Conservation (phyloP, 1,140 invertebrate species). For the Thalassaphorura encarpata region DNA sequence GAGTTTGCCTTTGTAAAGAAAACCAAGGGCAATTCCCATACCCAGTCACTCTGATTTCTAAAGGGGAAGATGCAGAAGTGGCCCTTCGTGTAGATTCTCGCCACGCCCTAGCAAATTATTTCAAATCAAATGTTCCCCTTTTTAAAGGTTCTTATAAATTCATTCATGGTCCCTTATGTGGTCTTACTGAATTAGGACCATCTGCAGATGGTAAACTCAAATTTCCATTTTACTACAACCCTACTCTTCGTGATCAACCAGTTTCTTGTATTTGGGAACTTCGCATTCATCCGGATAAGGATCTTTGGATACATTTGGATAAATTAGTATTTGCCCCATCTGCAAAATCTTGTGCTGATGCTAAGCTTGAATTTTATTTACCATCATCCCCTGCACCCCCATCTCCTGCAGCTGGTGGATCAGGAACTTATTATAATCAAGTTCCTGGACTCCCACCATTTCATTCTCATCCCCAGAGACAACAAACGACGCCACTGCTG, state of each 20-base stretch:
- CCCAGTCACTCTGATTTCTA: constrained; percentile 51
- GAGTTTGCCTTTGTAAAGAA: constrained; percentile 35
- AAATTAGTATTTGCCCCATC: constrained; percentile 61
- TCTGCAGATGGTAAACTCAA: constrained; percentile 69
- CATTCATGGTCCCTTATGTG: constrained; percentile 74
- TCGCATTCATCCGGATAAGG: constrained; percentile 48
- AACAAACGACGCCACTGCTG: constrained; percentile 51
- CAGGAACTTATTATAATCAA: constrained; percentile 16
- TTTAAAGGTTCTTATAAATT: constrained; percentile 78
- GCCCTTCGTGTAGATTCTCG: constrained; percentile 68
- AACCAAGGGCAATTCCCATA: constrained; percentile 21
- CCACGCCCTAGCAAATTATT: constrained; percentile 71
- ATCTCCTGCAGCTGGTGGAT: constrained; percentile 16
- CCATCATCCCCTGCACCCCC: constrained; percentile 23
- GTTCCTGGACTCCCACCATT: constrained; percentile 10
- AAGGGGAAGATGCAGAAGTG: constrained; percentile 59
- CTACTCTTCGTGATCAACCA: constrained; percentile 38
- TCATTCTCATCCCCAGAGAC: constrained; percentile 23
- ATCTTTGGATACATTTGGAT: constrained; percentile 75
- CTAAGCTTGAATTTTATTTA: constrained; percentile 69
- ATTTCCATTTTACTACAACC: constrained; percentile 52
- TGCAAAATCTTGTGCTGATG: constrained; percentile 65
- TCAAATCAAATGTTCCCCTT: constrained; percentile 67
- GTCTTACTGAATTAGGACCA: constrained; percentile 62
- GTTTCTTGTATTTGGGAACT: constrained; percentile 83